Evolutionary conservation across 2,888 invertebrate genomes (phyloP).

Genomic region (Leucophenga maculata): DNA sequence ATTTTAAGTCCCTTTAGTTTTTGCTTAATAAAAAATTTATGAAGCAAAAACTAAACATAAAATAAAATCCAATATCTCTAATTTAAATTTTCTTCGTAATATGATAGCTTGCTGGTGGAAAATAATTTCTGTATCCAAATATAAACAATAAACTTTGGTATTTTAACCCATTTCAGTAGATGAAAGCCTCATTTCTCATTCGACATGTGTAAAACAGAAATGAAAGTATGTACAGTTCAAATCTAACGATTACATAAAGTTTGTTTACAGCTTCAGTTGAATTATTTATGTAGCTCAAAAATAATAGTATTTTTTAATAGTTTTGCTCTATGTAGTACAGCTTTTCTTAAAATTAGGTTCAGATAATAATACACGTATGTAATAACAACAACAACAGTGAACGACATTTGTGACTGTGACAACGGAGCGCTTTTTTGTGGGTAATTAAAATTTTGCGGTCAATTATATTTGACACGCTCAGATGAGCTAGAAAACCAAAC

Average conservation of each 20-base stretch:
- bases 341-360: background rate
- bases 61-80: too few species aligned
- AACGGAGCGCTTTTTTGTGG: conserved; percentile 32
- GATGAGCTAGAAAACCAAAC: background rate
- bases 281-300: background rate
- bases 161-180: background rate
- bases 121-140: too few species aligned
- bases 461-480: conserved; percentile 41
- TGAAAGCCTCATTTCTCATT: too few species aligned
- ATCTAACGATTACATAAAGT: too few species aligned
- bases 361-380: conserved; percentile 3
- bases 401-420: conserved; percentile 11
- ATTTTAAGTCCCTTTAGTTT: too few species aligned
- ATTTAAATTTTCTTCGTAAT: too few species aligned
- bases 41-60: too few species aligned
- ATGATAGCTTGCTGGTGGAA: too few species aligned
- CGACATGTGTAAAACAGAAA: background rate
- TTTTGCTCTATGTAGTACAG: background rate
- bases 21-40: too few species aligned
- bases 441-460: conserved; percentile 51
- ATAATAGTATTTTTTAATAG: background rate
- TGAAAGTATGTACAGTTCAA: background rate
- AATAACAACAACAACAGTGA: background rate
- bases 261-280: background rate
- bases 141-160: background rate